Evolutionary conservation across 2,113 vertebrate species (phyloP), one percentile per base, ranked within the genome.

Genomic region (Osmerus eperlanus): DNA sequence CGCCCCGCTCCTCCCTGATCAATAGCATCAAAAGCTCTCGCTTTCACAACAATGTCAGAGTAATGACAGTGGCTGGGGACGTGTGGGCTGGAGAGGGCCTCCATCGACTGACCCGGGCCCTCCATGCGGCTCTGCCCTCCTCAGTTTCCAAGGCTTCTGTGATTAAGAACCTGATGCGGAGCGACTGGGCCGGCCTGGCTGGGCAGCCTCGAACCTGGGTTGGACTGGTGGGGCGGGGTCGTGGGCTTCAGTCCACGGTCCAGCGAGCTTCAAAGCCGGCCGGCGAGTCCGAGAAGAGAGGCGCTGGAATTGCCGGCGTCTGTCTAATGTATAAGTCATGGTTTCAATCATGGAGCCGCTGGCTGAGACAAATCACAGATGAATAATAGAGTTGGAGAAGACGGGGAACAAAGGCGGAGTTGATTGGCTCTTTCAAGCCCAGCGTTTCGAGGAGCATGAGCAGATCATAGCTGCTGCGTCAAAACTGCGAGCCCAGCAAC

Each of bases 21-120:
- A 81, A 89, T 88, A 87, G 68, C 78, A 80, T 84, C 82, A 83
- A 84, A 88, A 84, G 81, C 78, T 77, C 83, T 77, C 66, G 71
- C 71, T 73, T 83, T 84, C 79, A 85, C 73, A 72, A 81, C 83
- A 80, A 73, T 75, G 74, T 81, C 85, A 72, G 80, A 83, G 79
- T 89, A 90, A 87, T 83, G 79, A 81, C 78, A 82, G 70, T 73
- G 67, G 54, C 65, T 68, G 47, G 59, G 52, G 73, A 81, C 85
- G 74, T 78, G 61, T 56, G 78, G 74, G 83, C 77, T 58, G 67
- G n/a, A 71, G 65, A 75, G 82, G 82, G 79, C 77, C 83, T 83
- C 76, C 82, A 76, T 71, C 61, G 78, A 81, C 80, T 84, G 78
- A 86, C 73, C 83, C 66, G n/a, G 56, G 77, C 81, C 41, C 81